Evolutionary conservation across 2,113 vertebrate species (phyloP), one percentile per base, ranked within the genome.

Genomic region (Sterrhoptilus dennistouni): DNA sequence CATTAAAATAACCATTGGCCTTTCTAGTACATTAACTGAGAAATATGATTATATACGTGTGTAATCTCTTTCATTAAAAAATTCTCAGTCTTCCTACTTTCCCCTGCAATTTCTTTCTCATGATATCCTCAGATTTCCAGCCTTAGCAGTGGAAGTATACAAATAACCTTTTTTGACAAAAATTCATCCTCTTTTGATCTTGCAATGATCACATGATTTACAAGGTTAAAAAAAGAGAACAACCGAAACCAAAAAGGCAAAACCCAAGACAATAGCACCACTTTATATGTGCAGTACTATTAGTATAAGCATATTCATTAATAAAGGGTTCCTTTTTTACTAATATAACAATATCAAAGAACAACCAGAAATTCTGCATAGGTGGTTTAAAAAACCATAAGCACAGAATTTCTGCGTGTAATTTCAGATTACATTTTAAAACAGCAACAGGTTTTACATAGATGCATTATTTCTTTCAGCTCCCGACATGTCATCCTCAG

Each of bases 41-140:
- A 89, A 54, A 66, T 40, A 40, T 9, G 8, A 29, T 50, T 50
- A 22, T 10, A 40, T 31, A 53, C 1, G 3, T 45, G 3, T 59
- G 9, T 60, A 54, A 3, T 50, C 20, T 74, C 14, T 24, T 24
- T 11, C 15, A 3, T 35, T 11, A 47, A 84, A 81, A 38, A 38
- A 24, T 14, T 8, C 12, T 21, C 0, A 0, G 8, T 64, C 12
- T 82, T 72, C 28, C 12, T 28, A 33, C 38, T 44, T 78, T 49
- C 1, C 3, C 85, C 24, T 64, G 35, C 28, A 68, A 69, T 4
- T 54, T 59, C n/a, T 63, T 10, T 66, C 9, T 56, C 47, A 57
- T 7, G 13, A 31, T 61, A 45, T 7, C 12, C 9, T 42, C 29
- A n/a, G 17, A 80, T 11, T 38, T 75, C 60, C 42, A 13, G 12